phyloP scores from a whole-genome alignment of 2,113 vertebrate species.

The Corythornis madagascariensis region DNA sequence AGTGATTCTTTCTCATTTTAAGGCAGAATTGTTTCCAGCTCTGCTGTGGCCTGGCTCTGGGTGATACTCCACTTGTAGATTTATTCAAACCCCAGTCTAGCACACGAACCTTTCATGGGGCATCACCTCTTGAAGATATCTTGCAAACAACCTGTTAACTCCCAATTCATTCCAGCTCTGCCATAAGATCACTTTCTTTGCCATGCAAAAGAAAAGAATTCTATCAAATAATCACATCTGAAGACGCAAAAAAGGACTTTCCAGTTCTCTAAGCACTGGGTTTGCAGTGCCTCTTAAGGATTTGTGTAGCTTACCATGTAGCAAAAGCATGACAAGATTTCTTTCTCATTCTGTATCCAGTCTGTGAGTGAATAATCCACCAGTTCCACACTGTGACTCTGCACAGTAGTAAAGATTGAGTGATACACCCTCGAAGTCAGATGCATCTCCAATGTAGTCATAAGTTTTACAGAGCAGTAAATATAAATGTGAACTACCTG shows the following conservation, averaged over 20 bases:
- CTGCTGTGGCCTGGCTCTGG: constrained; percentile 29
- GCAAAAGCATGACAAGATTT: background rate
- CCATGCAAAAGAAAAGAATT: constrained; percentile 52
- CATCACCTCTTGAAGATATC: constrained; percentile 38
- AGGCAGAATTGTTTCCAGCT: constrained; percentile 58
- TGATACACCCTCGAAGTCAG: background rate
- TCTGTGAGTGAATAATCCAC: background rate
- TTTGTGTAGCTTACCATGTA: background rate
- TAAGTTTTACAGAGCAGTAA: background rate
- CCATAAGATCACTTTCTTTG: constrained; percentile 35
- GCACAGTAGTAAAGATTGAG: background rate
- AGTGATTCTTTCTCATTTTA: constrained; percentile 27
- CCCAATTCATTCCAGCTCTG: constrained; percentile 52
- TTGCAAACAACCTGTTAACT: constrained; percentile 21
- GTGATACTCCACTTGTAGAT: background rate
- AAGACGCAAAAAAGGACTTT: constrained; percentile 8
- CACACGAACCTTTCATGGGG: constrained; percentile 15
- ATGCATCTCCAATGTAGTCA: background rate
- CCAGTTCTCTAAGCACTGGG: background rate
- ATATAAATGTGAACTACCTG: background rate
- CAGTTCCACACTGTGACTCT: background rate
- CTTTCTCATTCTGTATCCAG: background rate
- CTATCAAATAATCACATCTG: constrained; percentile 50
- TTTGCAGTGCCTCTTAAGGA: background rate
- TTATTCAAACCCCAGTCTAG: constrained; percentile 22